Percentiles rank a stretch among this genome's conserved stretches.
phyloP scores from a whole-genome alignment of 2,797 vertebrate genomes.

The Scyliorhinus canicula region DNA sequence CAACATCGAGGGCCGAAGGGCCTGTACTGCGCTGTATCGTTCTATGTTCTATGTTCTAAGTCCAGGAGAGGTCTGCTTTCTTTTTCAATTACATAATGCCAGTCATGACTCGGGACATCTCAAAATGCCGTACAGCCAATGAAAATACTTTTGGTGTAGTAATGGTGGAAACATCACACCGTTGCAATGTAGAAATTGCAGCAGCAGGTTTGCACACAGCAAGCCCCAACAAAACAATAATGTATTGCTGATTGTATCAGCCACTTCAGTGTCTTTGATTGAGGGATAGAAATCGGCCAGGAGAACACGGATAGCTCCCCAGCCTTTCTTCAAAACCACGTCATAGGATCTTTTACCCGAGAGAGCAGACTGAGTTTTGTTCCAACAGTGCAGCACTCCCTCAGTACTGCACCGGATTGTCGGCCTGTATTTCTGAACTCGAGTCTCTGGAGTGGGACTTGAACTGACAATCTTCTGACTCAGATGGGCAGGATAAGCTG shows the following conservation, averaged over 20 bases:
- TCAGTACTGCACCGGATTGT: background rate
- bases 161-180: background rate
- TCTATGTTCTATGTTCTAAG: too few species aligned
- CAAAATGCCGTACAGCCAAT: background rate
- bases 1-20: too few species aligned
- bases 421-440: background rate
- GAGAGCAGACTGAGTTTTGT: background rate
- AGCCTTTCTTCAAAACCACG: background rate
- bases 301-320: background rate
- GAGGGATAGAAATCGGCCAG: background rate
- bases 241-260: background rate
- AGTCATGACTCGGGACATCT: background rate
- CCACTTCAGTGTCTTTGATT: background rate
- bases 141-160: background rate
- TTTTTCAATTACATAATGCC: background rate
- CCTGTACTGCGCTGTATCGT: too few species aligned
- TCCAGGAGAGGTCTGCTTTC: background rate
- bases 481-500: background rate
- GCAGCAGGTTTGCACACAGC: background rate
- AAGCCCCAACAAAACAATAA: background rate
- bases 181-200: background rate
- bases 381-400: background rate
- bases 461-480: background rate
- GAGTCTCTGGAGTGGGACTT: background rate
- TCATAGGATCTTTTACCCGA: background rate